Evolutionary conservation across 2,113 vertebrate genomes (phyloP).

Genomic region (Pseudopipra pipra): DNA sequence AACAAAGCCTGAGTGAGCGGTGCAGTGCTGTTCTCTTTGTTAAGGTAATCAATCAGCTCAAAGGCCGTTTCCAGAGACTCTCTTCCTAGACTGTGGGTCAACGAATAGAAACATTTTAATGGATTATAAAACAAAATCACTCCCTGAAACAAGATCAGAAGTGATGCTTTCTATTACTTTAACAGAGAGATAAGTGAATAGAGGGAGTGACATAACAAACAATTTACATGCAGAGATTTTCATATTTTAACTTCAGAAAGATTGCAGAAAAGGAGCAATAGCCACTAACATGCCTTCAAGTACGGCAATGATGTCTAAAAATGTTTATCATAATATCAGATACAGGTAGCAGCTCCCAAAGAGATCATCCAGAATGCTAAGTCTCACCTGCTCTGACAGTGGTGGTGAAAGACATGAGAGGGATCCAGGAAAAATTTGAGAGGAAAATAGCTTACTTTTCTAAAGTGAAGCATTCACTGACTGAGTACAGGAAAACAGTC

Average conservation of each 20-base stretch:
- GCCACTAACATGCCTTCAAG: not conserved
- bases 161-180: not conserved
- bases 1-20: slow-evolving; percentile 85
- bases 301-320: not conserved
- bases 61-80: slow-evolving; percentile 81
- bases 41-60: slow-evolving; percentile 79
- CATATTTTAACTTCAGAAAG: not conserved
- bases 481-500: not conserved
- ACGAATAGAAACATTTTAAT: slow-evolving; percentile 25
- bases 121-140: not conserved
- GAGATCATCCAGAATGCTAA: not conserved
- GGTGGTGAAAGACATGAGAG: not conserved
- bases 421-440: not conserved
- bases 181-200: not conserved
- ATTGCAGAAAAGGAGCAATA: not conserved
- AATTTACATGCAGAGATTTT: not conserved
- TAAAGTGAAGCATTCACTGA: not conserved
- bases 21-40: slow-evolving; percentile 78
- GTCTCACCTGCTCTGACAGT: not conserved
- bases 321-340: not conserved
- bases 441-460: not conserved
- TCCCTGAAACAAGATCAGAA: not conserved
- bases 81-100: slow-evolving; percentile 77
- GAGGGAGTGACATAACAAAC: not conserved
- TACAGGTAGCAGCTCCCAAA: not conserved